A percentile compares a stretch with the other conserved stretches of the same genome.
Evolutionary conservation across 2,113 vertebrate species (phyloP).

Genomic region (Pituophis catenifer): DNA sequence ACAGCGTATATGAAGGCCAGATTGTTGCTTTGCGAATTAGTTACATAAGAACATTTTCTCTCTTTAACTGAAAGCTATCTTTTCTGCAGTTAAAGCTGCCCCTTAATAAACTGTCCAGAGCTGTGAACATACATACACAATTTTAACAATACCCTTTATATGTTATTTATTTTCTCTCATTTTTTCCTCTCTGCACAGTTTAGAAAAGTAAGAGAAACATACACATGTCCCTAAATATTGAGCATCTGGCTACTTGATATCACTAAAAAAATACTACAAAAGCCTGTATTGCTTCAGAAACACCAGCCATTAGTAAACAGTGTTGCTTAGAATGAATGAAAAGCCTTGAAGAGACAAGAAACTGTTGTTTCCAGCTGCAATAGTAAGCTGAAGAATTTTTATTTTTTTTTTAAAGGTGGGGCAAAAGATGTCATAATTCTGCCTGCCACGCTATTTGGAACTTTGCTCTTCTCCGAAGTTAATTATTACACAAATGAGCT

Average conservation of each 20-base stretch:
- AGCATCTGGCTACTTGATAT: not conserved
- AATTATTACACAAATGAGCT: not conserved
- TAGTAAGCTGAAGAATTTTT: rapidly evolving
- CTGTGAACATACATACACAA: not conserved
- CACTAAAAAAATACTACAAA: not conserved
- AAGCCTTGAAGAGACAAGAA: not conserved
- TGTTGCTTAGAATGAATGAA: rapidly evolving
- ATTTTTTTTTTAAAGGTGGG: not conserved
- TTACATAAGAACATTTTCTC: not conserved
- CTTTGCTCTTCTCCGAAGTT: not conserved
- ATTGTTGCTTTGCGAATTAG: not conserved
- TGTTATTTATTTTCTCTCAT: not conserved
- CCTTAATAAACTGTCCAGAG: not conserved
- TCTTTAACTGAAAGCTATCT: not conserved
- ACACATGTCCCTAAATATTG: not conserved
- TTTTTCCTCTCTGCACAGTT: not conserved
- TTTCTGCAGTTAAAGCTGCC: no score
- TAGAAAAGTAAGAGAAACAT: not conserved
- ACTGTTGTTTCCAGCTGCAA: rapidly evolving
- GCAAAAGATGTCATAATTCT: not conserved
- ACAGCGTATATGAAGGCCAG: not conserved
- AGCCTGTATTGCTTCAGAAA: not conserved
- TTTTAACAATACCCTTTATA: not conserved
- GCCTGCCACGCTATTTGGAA: not conserved
- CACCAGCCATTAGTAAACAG: not conserved